phyloP scores from a whole-genome alignment of 2,113 vertebrate genomes.

The Leuciscus idus region DNA sequence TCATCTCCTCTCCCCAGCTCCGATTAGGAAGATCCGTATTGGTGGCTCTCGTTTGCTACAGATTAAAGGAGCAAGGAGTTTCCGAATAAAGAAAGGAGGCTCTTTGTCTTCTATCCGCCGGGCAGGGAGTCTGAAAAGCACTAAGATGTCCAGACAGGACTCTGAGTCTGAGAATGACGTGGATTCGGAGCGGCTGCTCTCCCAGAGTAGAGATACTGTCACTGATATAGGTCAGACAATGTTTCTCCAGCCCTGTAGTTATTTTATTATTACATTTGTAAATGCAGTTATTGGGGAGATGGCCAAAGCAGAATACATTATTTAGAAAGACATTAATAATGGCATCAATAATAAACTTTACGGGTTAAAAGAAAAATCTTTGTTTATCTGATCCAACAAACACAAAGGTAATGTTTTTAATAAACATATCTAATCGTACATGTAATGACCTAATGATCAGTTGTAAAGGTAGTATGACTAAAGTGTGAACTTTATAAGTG shows the following conservation, averaged over 20 bases:
- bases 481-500: not conserved
- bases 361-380: not conserved
- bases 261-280: conserved; percentile 1
- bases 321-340: not conserved
- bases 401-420: not conserved
- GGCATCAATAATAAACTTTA: not conserved
- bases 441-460: not conserved
- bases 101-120: conserved; percentile 96
- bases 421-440: not conserved
- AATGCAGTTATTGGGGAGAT: not conserved
- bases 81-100: conserved; percentile 97
- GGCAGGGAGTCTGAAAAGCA: conserved; percentile 98
- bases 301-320: not conserved
- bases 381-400: not conserved
- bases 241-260: not conserved
- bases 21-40: conserved; percentile 93
- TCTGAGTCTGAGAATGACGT: conserved; percentile 98
- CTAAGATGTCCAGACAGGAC: conserved; percentile 97
- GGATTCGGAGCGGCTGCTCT: conserved; percentile 82
- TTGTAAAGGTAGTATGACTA: not conserved
- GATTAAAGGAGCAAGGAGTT: conserved; percentile 98
- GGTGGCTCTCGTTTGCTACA: conserved; percentile 97
- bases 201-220: conserved; percentile 98
- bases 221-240: conserved; percentile 88
- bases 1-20: conserved; percentile 73